Conservation (phyloP, 2,888 invertebrate genomes). For the Drosophila helvetica region DNA sequence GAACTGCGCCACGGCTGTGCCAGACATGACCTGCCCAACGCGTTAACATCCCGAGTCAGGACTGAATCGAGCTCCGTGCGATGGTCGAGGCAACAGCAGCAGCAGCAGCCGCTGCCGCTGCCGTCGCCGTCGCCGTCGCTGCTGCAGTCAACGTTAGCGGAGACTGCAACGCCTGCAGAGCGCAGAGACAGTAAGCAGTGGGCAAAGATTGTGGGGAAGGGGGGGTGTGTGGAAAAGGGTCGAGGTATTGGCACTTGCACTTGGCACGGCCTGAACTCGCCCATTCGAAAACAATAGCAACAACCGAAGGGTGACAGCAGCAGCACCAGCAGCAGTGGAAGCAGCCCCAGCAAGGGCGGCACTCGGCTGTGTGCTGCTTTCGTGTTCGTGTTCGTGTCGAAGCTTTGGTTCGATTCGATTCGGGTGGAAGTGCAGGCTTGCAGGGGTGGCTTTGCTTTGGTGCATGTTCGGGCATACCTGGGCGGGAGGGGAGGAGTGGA, state of each 20-base stretch:
- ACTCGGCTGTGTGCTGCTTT: slow-evolving; percentile 32
- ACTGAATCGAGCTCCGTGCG: slow-evolving; percentile 78
- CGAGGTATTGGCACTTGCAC: slow-evolving; percentile 71
- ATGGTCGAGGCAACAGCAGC: slow-evolving; percentile 51
- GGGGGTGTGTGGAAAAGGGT: slow-evolving; percentile 7
- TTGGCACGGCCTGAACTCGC: slow-evolving; percentile 71
- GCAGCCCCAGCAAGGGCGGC: slow-evolving; percentile 40
- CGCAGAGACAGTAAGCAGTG: slow-evolving; percentile 72
- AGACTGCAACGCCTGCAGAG: slow-evolving; percentile 37
- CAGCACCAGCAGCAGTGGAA: slow-evolving; percentile 12
- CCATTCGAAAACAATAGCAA: slow-evolving; percentile 57
- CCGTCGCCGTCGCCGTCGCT: slow-evolving; percentile 4
- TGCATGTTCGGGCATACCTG: slow-evolving; percentile 41
- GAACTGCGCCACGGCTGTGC: slow-evolving; percentile 64
- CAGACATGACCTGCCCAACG: slow-evolving; percentile 84
- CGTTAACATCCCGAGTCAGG: slow-evolving; percentile 84
- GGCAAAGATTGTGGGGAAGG: neutral
- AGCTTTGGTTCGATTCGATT: slow-evolving; percentile 26
- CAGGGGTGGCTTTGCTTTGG: slow-evolving; percentile 29
- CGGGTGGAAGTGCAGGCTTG: slow-evolving; percentile 11
- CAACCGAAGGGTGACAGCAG: slow-evolving; percentile 29
- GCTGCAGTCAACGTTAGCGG: slow-evolving; percentile 16
- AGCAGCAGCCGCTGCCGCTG: slow-evolving; percentile 32
- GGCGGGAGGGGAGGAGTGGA: slow-evolving; percentile 13
- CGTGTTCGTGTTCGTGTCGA: slow-evolving; percentile 11